phyloP scores from a whole-genome alignment of 1,140 invertebrate genomes.

The Atta texana region DNA sequence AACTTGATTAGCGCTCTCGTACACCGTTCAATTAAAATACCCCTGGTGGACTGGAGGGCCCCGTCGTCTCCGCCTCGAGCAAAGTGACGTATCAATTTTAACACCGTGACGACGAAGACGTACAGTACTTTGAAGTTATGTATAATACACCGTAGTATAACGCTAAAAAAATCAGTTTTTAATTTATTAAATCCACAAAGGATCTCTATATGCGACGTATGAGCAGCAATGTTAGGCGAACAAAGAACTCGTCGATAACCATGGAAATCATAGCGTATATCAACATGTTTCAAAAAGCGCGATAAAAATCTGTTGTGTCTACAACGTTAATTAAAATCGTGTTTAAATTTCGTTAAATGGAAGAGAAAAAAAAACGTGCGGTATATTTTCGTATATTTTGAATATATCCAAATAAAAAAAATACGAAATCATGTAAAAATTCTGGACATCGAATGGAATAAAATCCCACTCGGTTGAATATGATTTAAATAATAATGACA shows the following conservation, averaged over 20 bases:
- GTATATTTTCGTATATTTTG: neutral
- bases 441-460: neutral
- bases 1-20: constrained; percentile 75
- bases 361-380: neutral
- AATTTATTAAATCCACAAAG: constrained; percentile 59
- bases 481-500: constrained; percentile 1
- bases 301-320: constrained; percentile 27
- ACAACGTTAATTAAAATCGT: constrained; percentile 45
- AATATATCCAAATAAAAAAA: constrained; percentile 30
- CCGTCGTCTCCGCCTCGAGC: constrained; percentile 42
- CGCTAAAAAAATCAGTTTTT: constrained; percentile 28
- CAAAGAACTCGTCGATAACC: constrained; percentile 5
- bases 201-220: neutral
- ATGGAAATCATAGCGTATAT: constrained; percentile 24
- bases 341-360: constrained; percentile 24
- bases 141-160: neutral
- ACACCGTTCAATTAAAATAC: constrained; percentile 76
- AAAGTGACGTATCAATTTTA: constrained; percentile 67
- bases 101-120: constrained; percentile 39
- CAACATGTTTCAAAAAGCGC: neutral
- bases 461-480: neutral
- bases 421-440: constrained; percentile 11
- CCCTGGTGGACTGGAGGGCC: constrained; percentile 40
- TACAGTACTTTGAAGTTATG: constrained; percentile 31
- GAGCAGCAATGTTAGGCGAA: neutral